phyloP scores from a whole-genome alignment of 2,113 vertebrate species.

The Rhea pennata region DNA sequence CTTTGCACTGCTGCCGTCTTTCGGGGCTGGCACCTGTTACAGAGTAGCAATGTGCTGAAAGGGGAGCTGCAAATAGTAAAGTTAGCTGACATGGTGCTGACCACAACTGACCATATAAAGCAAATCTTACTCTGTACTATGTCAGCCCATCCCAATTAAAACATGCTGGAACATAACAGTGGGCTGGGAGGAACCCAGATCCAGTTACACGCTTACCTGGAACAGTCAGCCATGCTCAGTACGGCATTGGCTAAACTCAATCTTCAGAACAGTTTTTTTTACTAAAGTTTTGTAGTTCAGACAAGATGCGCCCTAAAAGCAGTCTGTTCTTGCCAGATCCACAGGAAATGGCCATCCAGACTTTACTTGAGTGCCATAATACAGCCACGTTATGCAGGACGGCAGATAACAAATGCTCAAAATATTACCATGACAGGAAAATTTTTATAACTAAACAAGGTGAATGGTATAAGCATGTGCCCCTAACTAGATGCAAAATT shows the following conservation, averaged over 20 bases:
- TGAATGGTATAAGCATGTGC: neutral
- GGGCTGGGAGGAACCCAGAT: neutral
- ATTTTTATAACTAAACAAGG: neutral
- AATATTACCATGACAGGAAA: neutral
- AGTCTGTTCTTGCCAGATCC: neutral
- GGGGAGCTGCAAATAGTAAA: neutral
- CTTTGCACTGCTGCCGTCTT: rapidly evolving
- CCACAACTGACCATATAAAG: neutral
- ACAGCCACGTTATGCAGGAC: neutral
- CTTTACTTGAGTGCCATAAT: neutral
- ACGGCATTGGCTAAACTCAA: neutral
- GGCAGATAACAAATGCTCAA: neutral
- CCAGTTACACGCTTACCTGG: neutral
- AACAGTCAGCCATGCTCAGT: neutral
- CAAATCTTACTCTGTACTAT: neutral
- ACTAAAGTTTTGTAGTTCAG: neutral
- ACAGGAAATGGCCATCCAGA: neutral
- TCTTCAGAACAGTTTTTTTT: neutral
- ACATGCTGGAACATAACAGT: neutral
- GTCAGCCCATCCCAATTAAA: constrained; percentile 31
- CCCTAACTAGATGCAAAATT: neutral
- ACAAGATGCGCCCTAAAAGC: neutral
- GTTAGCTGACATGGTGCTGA: neutral
- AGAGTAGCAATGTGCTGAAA: neutral
- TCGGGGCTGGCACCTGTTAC: neutral